Evolutionary conservation across 1,140 invertebrate genomes (phyloP).

Genomic region (Camponotus pennsylvanicus): DNA sequence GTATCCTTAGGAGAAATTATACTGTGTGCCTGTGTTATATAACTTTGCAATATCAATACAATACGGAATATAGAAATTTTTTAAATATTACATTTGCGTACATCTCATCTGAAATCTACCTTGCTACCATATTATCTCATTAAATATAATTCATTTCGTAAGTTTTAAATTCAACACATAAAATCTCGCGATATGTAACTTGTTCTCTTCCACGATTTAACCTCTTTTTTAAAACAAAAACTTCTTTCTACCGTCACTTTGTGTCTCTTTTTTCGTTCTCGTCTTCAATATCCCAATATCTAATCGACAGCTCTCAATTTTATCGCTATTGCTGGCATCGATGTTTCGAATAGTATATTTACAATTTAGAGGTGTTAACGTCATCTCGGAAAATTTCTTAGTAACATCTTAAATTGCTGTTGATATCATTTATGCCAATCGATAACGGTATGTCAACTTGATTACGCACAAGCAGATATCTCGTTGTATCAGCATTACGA

Average conservation of each 20-base stretch:
- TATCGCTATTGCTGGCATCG: constrained; percentile 23
- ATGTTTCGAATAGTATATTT: constrained; percentile 2
- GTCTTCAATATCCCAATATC: neutral
- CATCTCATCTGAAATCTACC: constrained; percentile 23
- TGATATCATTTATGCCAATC: constrained; percentile 1
- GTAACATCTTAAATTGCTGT: neutral
- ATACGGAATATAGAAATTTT: constrained; percentile 13
- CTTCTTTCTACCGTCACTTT: constrained; percentile 43
- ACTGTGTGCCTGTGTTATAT: no score
- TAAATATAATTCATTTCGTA: constrained; percentile 84
- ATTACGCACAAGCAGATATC: constrained; percentile 36
- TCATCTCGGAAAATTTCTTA: neutral
- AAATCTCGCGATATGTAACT: constrained; percentile 76
- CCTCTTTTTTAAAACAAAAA: neutral
- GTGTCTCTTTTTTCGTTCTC: constrained; percentile 38
- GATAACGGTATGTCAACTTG: constrained; percentile 18
- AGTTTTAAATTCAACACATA: constrained; percentile 85
- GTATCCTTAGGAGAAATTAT: neutral
- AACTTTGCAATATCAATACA: neutral
- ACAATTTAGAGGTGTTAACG: neutral
- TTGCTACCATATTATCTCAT: constrained; percentile 79
- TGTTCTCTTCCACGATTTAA: constrained; percentile 1
- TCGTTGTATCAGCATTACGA: neutral
- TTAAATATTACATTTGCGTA: neutral
- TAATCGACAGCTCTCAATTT: neutral